These are phyloP conservation scores for Leptopilina boulardi DNA, from an alignment of 1,140 invertebrate genomes.

Conservation along the genomic window DNA sequence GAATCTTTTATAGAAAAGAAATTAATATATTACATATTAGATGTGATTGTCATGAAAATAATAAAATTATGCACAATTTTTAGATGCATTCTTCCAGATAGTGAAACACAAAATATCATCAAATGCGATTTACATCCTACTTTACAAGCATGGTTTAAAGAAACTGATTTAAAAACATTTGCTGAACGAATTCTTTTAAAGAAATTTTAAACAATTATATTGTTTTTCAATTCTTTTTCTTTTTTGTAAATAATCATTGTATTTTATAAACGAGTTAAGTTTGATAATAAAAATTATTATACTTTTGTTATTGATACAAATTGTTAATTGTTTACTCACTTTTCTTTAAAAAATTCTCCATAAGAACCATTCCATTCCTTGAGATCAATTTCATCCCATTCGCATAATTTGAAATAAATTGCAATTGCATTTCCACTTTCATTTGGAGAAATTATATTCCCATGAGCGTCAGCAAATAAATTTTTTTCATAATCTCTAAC, in stretches of 20 bases:
- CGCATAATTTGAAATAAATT: conserved; percentile 55
- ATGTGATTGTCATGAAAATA: too few species aligned
- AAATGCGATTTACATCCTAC: conserved; percentile 59
- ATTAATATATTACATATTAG: conserved; percentile 12
- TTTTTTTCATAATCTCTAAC: conserved; percentile 57
- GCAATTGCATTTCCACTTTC: conserved; percentile 57
- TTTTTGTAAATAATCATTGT: not conserved
- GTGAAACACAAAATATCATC: conserved; percentile 51
- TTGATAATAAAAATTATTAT: not conserved
- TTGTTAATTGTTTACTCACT: conserved; percentile 59
- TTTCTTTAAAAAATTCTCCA: conserved; percentile 73
- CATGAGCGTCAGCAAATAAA: conserved; percentile 68
- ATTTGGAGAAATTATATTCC: conserved; percentile 61
- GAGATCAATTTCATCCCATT: conserved; percentile 57
- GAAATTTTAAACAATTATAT: conserved; percentile 49
- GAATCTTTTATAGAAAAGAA: not conserved
- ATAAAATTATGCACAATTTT: conserved; percentile 5
- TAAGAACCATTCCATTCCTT: conserved; percentile 64
- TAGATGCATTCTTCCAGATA: conserved; percentile 65
- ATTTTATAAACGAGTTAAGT: conserved; percentile 4
- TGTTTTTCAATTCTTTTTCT: too few species aligned
- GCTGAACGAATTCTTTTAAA: conserved; percentile 59
- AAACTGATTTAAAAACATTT: conserved; percentile 60
- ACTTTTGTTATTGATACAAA: too few species aligned
- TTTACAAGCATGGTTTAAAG: conserved; percentile 65